Base-by-base conservation (phyloP, 1,140 invertebrate species). In the Radopholus similis region DNA sequence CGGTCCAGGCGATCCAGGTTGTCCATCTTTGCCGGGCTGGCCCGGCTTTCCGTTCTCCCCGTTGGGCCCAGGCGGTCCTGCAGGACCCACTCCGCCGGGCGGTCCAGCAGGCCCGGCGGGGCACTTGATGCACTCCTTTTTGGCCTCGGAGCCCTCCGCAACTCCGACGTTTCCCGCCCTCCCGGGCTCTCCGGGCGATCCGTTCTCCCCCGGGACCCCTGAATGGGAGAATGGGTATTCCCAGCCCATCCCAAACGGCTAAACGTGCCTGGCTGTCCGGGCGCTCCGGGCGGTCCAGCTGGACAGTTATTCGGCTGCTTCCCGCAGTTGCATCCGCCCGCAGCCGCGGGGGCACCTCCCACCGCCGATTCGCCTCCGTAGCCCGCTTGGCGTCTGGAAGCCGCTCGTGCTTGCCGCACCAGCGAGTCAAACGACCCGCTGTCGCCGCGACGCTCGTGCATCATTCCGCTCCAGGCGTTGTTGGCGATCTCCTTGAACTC, bases 401-500 rank as follows among this genome's bases (percentile, higher is more conserved):
- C 35, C 49, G 23, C 21, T 15, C 59, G 59, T 30, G 42, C 32
- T 28, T 42, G 42, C 11, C 59, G 42, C 1, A 62, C 42, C 4
- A 51, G 23, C 9, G 21, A 21, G 0, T 28, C 47, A 23, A 34
- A 42, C 42, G 9, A 34, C n/a, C 30, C 59, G 9, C 18, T 28
- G 9, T 62, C 47, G 26, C 30, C 30, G 11, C 11, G 18, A 26
- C 32, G 42, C 28, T 9, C 64, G 1, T 60, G 70, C 69, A 75
- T 78, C 76, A 75, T 78, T 9, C 40, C 73, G 15, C 53, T 63
- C 73, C 73, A 75, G 13, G 73, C 76, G 38, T 78, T 60, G 40
- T 75, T 75, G n/a, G 76, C 73, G 23, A 75, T 58, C 13, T 44
- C 49, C 51, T 75, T 73, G 66, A 73, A 73, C 21, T 74, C 72